phyloP scores from a whole-genome alignment of 2,113 vertebrate species.

The Dicentrarchus labrax region DNA sequence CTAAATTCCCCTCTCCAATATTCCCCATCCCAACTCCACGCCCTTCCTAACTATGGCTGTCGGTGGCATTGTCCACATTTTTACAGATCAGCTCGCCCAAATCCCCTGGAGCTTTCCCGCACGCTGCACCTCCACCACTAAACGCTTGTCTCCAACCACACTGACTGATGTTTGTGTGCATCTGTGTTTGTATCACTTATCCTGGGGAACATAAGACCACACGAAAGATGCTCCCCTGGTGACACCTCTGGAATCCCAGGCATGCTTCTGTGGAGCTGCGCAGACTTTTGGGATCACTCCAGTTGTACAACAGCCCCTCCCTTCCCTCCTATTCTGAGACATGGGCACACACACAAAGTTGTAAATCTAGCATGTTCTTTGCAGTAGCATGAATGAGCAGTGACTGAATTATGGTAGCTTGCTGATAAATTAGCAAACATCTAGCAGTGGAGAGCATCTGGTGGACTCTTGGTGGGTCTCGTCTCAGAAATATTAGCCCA shows the following conservation, averaged over 20 bases:
- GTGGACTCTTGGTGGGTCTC: neutral
- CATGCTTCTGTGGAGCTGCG: constrained; percentile 54
- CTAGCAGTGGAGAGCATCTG: constrained; percentile 37
- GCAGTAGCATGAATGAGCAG: constrained; percentile 31
- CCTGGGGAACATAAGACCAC: constrained; percentile 54
- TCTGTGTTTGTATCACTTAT: constrained; percentile 51
- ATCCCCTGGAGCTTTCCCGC: constrained; percentile 48
- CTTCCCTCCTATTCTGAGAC: constrained; percentile 57
- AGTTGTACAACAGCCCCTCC: constrained; percentile 37
- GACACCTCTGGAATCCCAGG: constrained; percentile 75
- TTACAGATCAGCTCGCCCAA: constrained; percentile 43
- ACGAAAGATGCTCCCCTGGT: constrained; percentile 62
- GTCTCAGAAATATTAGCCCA: constrained; percentile 26
- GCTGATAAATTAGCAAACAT: constrained; percentile 37
- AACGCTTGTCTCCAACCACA: constrained; percentile 25
- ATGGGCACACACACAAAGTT: constrained; percentile 33
- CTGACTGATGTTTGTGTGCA: constrained; percentile 38
- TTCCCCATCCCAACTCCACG: constrained; percentile 32
- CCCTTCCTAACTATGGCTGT: constrained; percentile 43
- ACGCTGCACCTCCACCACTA: constrained; percentile 25
- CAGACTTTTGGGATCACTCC: constrained; percentile 56
- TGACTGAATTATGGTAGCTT: constrained; percentile 23
- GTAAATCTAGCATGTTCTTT: constrained; percentile 59
- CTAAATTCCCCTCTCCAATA: neutral
- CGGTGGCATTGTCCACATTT: constrained; percentile 60